Conservation (phyloP, 2,888 invertebrate genomes). For the Amblyjoppa fuscipennis region DNA sequence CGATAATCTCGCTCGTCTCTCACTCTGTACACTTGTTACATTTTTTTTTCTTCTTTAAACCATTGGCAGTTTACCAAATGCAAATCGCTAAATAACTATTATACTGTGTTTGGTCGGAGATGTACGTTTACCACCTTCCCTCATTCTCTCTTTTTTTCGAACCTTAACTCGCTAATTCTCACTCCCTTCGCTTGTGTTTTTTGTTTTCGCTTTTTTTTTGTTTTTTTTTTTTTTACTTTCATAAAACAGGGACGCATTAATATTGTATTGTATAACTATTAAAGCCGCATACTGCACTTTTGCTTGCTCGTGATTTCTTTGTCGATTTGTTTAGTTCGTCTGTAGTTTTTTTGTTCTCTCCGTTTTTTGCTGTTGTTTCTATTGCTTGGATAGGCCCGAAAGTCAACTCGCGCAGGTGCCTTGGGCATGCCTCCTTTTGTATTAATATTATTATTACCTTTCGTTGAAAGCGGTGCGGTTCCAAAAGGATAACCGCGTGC, state of each 20-base stretch:
- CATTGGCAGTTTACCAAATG: conserved; percentile 83
- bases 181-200: conserved; percentile 56
- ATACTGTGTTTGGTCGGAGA: conserved; percentile 82
- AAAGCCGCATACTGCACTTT: conserved; percentile 80
- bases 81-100: conserved; percentile 80
- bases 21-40: conserved; percentile 64
- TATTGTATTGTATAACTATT: conserved; percentile 77
- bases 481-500: conserved; percentile 75
- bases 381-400: conserved; percentile 84
- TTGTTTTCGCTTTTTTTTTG: conserved; percentile 67
- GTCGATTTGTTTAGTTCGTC: conserved; percentile 68
- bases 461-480: conserved; percentile 80
- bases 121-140: conserved; percentile 66
- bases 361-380: conserved; percentile 69
- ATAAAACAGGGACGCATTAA: conserved; percentile 81
- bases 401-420: conserved; percentile 73
- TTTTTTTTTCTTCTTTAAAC: conserved; percentile 72
- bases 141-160: conserved; percentile 40
- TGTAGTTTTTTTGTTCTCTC: conserved; percentile 63
- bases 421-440: conserved; percentile 72
- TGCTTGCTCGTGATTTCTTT: conserved; percentile 67
- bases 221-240: conserved; percentile 78
- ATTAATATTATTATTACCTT: conserved; percentile 69
- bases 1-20: conserved; percentile 55
- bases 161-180: conserved; percentile 38